Conservation (phyloP, 2,888 invertebrate species). For the Ophion slaviceki region DNA sequence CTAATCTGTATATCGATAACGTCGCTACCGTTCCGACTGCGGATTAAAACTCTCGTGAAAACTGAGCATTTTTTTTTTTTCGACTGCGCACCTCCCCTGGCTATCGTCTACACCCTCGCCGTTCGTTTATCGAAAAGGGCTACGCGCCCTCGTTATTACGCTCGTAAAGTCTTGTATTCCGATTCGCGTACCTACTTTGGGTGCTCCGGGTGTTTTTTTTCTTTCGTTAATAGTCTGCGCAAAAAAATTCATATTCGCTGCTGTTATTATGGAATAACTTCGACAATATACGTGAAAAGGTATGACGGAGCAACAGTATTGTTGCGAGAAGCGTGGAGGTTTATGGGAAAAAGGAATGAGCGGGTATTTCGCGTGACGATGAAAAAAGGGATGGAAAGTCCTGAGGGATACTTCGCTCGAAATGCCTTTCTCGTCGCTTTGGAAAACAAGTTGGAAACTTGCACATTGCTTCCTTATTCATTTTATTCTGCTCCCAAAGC, state of each 20-base stretch:
- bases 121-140: constrained; percentile 30
- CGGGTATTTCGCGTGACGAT: too few species aligned
- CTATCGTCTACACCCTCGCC: background rate
- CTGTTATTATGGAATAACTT: background rate
- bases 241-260: background rate
- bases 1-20: constrained; percentile 56
- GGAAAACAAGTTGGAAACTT: too few species aligned
- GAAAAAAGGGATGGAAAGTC: too few species aligned
- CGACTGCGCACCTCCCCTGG: background rate
- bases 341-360: too few species aligned
- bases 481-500: too few species aligned
- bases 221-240: too few species aligned
- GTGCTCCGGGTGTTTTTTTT: constrained; percentile 13
- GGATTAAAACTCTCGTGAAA: constrained; percentile 50
- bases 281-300: background rate
- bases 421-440: too few species aligned
- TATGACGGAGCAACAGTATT: background rate
- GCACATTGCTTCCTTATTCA: too few species aligned
- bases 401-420: too few species aligned
- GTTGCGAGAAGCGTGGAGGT: too few species aligned
- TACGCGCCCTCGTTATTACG: constrained; percentile 35
- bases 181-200: constrained; percentile 15
- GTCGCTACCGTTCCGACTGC: constrained; percentile 25
- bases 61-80: background rate
- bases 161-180: constrained; percentile 46